Evolutionary conservation across 2,797 vertebrate genomes (phyloP).

Genomic region (Pangasius krempfi): DNA sequence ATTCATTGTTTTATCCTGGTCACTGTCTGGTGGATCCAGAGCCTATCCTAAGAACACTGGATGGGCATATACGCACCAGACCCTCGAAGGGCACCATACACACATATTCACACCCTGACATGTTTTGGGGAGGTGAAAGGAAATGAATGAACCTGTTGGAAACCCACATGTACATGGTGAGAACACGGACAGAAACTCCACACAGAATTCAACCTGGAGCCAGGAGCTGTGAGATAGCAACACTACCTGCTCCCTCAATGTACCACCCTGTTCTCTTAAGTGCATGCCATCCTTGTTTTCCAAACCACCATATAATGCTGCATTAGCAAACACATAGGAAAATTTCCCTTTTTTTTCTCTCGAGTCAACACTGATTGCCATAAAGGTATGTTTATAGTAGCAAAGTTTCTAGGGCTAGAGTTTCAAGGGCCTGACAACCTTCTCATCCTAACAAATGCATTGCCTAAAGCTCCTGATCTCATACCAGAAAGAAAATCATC

Average conservation of each 20-base stretch:
- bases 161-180: background rate
- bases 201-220: background rate
- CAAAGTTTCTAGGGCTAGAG: conserved; percentile 23
- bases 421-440: conserved; percentile 26
- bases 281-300: conserved; percentile 58
- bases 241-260: background rate
- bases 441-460: conserved; percentile 41
- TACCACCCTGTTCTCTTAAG: background rate
- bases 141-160: background rate
- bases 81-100: background rate
- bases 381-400: conserved; percentile 49
- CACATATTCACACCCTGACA: background rate
- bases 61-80: background rate
- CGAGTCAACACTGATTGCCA: conserved; percentile 6
- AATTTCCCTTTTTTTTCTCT: too few relatives aligned
- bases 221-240: background rate
- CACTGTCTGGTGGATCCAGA: background rate
- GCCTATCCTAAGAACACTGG: background rate
- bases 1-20: background rate
- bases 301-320: conserved; percentile 32
- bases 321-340: background rate
- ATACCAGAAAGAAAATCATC: conserved; percentile 32
- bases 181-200: background rate
- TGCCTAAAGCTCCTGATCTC: conserved; percentile 41
- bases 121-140: background rate